These are phyloP conservation scores for Harpagoxenus sublaevis DNA, from an alignment of 2,888 invertebrate species.

Conservation along the genomic window DNA sequence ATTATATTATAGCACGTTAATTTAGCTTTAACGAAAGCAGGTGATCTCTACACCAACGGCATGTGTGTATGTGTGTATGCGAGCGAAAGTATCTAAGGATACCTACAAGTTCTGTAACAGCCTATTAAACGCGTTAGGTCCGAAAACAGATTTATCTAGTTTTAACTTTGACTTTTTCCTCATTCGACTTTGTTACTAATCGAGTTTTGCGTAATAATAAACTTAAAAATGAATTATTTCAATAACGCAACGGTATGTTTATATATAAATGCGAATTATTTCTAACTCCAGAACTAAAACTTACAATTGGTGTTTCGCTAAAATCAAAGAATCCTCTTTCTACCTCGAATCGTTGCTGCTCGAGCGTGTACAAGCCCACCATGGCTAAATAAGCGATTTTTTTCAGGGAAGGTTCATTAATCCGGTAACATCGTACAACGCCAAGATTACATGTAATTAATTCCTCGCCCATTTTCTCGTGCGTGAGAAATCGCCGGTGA, in stretches of 20 bases:
- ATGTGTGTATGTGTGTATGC: too few species aligned
- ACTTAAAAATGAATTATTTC: not conserved
- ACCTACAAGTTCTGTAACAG: constrained; percentile 3
- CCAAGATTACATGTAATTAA: constrained; percentile 13
- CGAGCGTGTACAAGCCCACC: not conserved
- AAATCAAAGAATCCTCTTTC: not conserved
- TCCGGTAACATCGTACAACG: not conserved
- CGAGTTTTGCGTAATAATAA: not conserved
- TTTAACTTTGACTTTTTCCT: not conserved
- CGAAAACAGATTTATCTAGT: not conserved
- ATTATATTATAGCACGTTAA: constrained; percentile 12
- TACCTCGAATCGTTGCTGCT: not conserved
- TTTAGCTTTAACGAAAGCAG: not conserved
- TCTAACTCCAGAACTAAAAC: not conserved
- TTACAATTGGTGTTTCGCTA: not conserved
- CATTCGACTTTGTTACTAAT: not conserved
- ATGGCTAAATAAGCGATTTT: not conserved
- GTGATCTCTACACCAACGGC: not conserved
- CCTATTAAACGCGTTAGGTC: not conserved
- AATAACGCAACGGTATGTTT: not conserved
- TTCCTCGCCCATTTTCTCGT: not conserved
- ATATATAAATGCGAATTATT: not conserved
- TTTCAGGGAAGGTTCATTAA: constrained; percentile 1
- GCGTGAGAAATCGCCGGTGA: constrained; percentile 10
- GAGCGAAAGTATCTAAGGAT: constrained; percentile 2